phyloP scores from a whole-genome alignment of 2,888 invertebrate species.

The Agrenia bidenticulata region DNA sequence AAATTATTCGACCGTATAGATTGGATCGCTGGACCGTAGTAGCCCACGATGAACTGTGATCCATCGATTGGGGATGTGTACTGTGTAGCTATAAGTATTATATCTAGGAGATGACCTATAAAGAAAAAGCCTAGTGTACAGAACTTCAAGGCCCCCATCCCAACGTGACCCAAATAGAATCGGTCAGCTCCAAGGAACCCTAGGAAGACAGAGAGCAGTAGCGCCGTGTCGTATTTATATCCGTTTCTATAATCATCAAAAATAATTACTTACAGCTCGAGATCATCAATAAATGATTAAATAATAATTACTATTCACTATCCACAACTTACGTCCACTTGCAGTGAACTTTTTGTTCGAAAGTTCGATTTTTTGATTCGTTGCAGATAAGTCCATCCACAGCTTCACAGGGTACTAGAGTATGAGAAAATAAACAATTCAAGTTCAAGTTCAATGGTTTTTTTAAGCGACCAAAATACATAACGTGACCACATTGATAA shows the following conservation, averaged over 20 bases:
- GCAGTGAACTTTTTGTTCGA: conserved; percentile 80
- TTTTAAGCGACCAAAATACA: not conserved
- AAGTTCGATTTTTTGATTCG: conserved; percentile 76
- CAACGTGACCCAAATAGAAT: conserved; percentile 97
- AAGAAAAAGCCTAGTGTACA: conserved; percentile 97
- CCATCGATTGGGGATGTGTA: conserved; percentile 93
- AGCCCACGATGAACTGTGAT: conserved; percentile 88
- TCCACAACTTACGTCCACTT: conserved; percentile 91
- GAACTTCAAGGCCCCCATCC: conserved; percentile 71
- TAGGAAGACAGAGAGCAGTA: conserved; percentile 90
- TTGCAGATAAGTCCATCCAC: conserved; percentile 79
- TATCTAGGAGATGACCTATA: conserved; percentile 89
- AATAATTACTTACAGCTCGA: not conserved
- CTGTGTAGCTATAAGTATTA: conserved; percentile 92
- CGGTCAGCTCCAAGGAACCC: conserved; percentile 98
- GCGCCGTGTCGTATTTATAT: conserved; percentile 85
- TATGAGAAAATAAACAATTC: conserved; percentile 22
- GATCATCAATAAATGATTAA: conserved; percentile 1
- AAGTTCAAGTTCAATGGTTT: not conserved
- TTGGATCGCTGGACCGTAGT: conserved; percentile 83
- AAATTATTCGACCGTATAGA: conserved; percentile 80
- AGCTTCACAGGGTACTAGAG: conserved; percentile 76
- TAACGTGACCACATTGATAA: conserved; percentile 67
- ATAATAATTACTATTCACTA: no score
- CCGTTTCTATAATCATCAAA: conserved; percentile 70